Conservation (phyloP, 2,888 invertebrate species). For the Yponomeuta evonymella region DNA sequence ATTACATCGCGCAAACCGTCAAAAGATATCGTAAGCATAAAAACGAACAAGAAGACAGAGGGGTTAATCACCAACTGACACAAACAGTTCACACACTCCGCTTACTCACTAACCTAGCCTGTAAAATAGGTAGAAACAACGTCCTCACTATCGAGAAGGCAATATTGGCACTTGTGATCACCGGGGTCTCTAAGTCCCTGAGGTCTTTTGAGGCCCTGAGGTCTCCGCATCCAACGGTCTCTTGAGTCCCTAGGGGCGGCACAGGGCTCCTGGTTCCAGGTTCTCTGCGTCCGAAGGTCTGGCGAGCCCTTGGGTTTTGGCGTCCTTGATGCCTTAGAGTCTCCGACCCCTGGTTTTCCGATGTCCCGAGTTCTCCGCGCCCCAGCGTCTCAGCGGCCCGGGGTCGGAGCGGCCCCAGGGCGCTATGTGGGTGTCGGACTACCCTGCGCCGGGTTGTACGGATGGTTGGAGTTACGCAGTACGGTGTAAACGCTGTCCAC, state of each 20-base stretch:
- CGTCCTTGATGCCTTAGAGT: background rate
- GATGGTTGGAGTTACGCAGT: conserved; percentile 93
- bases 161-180: conserved; percentile 75
- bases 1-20: background rate
- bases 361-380: background rate
- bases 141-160: conserved; percentile 76
- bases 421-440: conserved; percentile 66
- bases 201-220: conserved; percentile 36
- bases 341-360: background rate
- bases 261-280: too few species aligned
- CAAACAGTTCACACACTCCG: conserved; percentile 53
- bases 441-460: conserved; percentile 78
- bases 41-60: background rate
- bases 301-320: conserved; percentile 13
- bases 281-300: conserved; percentile 24
- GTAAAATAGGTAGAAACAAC: conserved; percentile 72
- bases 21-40: conserved; percentile 33
- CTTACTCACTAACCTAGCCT: conserved; percentile 72
- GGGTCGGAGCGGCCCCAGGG: conserved; percentile 14
- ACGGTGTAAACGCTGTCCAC: conserved; percentile 98
- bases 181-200: conserved; percentile 52
- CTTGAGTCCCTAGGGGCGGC: conserved; percentile 11
- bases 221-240: conserved; percentile 24
- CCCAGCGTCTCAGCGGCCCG: too few species aligned
- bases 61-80: conserved; percentile 27